Conservation (phyloP, 2,888 invertebrate genomes). For the Callyntrura sp. region DNA sequence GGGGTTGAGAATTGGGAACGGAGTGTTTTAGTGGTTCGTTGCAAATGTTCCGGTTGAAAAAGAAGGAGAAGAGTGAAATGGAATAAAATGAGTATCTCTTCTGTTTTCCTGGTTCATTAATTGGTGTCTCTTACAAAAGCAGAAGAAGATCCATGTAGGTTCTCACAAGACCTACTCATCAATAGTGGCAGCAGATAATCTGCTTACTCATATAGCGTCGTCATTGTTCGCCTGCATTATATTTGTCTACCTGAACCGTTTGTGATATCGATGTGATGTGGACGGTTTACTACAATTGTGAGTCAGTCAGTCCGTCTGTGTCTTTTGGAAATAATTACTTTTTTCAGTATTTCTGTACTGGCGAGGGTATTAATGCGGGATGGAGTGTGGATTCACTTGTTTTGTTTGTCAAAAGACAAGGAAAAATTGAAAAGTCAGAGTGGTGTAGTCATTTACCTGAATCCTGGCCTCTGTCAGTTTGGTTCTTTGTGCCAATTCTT, state of each 20-base stretch:
- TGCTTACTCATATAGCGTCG: neutral
- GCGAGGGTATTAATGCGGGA: neutral
- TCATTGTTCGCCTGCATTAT: neutral
- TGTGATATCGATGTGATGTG: too few relatives aligned
- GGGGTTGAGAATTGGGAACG: too few relatives aligned
- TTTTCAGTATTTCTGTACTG: neutral
- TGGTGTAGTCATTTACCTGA: constrained; percentile 88
- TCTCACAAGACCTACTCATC: constrained; percentile 42
- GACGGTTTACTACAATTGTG: too few relatives aligned
- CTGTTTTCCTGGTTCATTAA: constrained; percentile 54
- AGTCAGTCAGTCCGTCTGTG: too few relatives aligned
- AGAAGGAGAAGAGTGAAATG: constrained; percentile 1
- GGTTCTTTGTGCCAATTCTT: constrained; percentile 95
- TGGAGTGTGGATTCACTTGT: neutral
- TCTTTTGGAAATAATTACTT: constrained; percentile 48
- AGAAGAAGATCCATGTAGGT: neutral
- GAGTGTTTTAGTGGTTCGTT: constrained; percentile 31
- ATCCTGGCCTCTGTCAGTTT: constrained; percentile 97
- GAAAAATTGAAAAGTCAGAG: neutral
- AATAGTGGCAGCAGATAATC: constrained; percentile 12
- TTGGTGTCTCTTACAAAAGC: constrained; percentile 24
- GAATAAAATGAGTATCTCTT: neutral
- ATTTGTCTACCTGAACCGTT: too few relatives aligned
- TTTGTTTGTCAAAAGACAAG: constrained; percentile 1
- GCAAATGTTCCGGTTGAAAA: constrained; percentile 30